A percentile compares a stretch with the other conserved stretches of the same genome.
Evolutionary conservation across 2,113 vertebrate species (phyloP).

Genomic region (Phalacrocorax pelagicus): DNA sequence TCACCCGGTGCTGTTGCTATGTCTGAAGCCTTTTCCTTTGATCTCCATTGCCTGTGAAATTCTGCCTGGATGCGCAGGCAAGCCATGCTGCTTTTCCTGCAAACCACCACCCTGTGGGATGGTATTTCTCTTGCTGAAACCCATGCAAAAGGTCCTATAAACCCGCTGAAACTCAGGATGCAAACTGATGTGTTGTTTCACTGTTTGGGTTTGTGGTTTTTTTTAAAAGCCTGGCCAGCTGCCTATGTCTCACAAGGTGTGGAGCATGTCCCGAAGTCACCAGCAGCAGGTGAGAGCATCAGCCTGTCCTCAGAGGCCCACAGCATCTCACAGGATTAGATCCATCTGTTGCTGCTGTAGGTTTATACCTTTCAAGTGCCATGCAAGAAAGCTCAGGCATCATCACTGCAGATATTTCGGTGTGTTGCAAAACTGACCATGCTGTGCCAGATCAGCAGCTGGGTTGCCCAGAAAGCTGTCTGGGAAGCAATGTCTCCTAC

Average conservation of each 20-base stretch:
- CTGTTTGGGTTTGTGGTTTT: neutral
- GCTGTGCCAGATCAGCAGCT: neutral
- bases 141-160: neutral
- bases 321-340: neutral
- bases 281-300: neutral
- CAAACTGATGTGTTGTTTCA: neutral
- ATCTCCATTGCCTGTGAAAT: conserved; percentile 29
- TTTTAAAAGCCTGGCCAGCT: neutral
- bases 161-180: neutral
- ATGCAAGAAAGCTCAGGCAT: neutral
- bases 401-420: neutral
- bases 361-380: neutral
- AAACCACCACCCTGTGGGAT: neutral
- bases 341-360: neutral
- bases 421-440: neutral
- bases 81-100: neutral
- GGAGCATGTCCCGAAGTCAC: neutral
- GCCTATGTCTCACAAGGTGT: neutral
- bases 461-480: neutral
- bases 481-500: neutral
- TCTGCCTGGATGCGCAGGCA: neutral
- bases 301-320: neutral
- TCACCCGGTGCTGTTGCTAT: neutral
- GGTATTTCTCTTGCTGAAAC: neutral
- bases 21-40: conserved; percentile 22